These are phyloP conservation scores for Saccopteryx bilineata DNA, from an alignment of 2,113 vertebrate species.

Conservation along the genomic window DNA sequence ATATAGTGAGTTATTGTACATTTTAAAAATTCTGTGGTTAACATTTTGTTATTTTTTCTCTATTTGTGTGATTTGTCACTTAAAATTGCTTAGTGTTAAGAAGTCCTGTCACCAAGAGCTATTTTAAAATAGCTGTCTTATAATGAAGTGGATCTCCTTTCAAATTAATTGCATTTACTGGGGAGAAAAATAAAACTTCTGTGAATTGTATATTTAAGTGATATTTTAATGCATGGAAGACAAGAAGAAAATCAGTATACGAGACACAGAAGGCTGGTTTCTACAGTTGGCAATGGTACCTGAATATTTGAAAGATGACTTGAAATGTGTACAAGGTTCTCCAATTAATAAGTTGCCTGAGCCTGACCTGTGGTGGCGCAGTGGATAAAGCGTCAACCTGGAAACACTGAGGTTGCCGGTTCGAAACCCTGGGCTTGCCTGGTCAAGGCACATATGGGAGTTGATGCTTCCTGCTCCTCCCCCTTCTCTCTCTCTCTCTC, in stretches of 20 bases:
- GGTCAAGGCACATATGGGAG: no score
- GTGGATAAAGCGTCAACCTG: no score
- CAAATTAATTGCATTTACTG: constrained; percentile 32
- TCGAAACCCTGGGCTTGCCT: no score
- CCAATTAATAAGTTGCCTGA: not conserved
- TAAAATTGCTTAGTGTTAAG: constrained; percentile 25
- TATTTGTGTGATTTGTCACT: constrained; percentile 27
- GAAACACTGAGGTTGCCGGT: no score
- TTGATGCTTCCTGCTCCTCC: no score
- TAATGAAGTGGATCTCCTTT: not conserved
- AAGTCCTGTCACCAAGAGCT: not conserved
- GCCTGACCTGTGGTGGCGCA: no score
- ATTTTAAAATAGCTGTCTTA: constrained; percentile 24
- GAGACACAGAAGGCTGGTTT: constrained; percentile 14
- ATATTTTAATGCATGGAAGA: constrained; percentile 31
- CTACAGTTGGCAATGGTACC: not conserved
- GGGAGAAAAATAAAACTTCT: constrained; percentile 2
- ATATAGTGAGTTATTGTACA: not conserved
- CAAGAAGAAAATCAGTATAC: not conserved
- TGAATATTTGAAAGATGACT: constrained; percentile 48
- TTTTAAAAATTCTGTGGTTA: not conserved
- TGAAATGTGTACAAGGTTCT: constrained; percentile 35
- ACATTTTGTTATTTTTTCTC: constrained; percentile 30
- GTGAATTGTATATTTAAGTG: constrained; percentile 12
- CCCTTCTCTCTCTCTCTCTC: no score